Evolutionary conservation across 2,888 invertebrate genomes (phyloP).

Genomic region (Leptopilina myrica): DNA sequence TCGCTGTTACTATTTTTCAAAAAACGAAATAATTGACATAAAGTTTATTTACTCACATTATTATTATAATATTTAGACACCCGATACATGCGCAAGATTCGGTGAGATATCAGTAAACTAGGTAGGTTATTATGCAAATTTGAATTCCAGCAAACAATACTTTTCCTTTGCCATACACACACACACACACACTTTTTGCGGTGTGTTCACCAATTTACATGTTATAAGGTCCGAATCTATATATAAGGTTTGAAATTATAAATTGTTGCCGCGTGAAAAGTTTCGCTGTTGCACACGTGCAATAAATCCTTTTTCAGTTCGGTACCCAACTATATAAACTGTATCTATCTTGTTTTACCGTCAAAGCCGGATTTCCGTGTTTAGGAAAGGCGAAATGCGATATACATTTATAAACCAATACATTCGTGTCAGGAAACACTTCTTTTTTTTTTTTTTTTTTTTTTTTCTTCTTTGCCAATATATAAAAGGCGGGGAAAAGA

Average conservation of each 20-base stretch:
- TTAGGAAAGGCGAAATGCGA: constrained; percentile 34
- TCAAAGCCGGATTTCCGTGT: constrained; percentile 34
- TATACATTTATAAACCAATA: not conserved
- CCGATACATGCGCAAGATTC: constrained; percentile 55
- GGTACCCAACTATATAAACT: constrained; percentile 19
- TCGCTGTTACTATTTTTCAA: no score
- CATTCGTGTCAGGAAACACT: constrained; percentile 23
- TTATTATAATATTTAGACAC: constrained; percentile 37
- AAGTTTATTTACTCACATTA: no score
- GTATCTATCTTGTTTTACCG: constrained; percentile 17
- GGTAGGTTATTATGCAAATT: constrained; percentile 67
- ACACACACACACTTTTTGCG: not conserved
- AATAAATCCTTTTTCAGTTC: constrained; percentile 51
- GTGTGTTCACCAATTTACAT: constrained; percentile 56
- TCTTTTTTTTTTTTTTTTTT: not conserved
- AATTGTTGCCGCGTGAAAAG: constrained; percentile 50
- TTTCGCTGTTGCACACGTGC: constrained; percentile 48
- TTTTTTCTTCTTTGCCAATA: no score
- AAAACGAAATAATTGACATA: no score
- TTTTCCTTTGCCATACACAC: constrained; percentile 54
- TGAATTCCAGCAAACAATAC: constrained; percentile 65
- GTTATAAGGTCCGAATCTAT: constrained; percentile 45
- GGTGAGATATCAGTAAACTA: constrained; percentile 47
- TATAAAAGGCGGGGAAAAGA: not conserved
- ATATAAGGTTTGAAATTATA: constrained; percentile 50